These are phyloP conservation scores for Hemichromis elongatus DNA, from an alignment of 2,113 vertebrate species.

Conservation along the genomic window DNA sequence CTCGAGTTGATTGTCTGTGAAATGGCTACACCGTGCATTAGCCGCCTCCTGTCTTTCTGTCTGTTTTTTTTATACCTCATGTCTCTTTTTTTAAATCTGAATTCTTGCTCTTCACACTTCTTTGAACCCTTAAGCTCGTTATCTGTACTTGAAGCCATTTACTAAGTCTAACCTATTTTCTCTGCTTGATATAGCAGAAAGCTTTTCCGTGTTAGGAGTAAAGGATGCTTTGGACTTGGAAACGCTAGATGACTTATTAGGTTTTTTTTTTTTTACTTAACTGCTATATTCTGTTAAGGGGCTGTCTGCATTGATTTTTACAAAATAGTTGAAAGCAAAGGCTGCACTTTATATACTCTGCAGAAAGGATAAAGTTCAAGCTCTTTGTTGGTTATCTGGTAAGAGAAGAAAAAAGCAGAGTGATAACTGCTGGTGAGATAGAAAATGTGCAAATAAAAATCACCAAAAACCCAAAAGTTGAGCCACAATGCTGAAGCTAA, in stretches of 20 bases:
- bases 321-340: not conserved
- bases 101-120: not conserved
- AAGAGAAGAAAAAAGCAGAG: not conserved
- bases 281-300: not conserved
- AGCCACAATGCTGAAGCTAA: not conserved
- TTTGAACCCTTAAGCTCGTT: not conserved
- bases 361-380: not conserved
- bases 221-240: not conserved
- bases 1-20: conserved; percentile 3
- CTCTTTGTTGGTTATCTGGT: not conserved
- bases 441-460: not conserved
- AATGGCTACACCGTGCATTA: not conserved
- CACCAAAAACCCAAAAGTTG: not conserved
- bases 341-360: not conserved
- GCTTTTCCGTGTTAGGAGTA: not conserved
- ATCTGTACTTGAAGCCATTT: not conserved
- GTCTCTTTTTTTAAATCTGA: not conserved
- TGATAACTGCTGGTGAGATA: not conserved
- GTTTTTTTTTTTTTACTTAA: not conserved
- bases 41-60: not conserved
- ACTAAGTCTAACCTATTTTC: not conserved
- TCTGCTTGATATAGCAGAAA: not conserved
- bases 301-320: not conserved
- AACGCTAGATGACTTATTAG: not conserved
- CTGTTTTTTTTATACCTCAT: not conserved